These are phyloP conservation scores for Drosophila sturtevanti DNA, from an alignment of 1,140 invertebrate species.

Conservation along the genomic window DNA sequence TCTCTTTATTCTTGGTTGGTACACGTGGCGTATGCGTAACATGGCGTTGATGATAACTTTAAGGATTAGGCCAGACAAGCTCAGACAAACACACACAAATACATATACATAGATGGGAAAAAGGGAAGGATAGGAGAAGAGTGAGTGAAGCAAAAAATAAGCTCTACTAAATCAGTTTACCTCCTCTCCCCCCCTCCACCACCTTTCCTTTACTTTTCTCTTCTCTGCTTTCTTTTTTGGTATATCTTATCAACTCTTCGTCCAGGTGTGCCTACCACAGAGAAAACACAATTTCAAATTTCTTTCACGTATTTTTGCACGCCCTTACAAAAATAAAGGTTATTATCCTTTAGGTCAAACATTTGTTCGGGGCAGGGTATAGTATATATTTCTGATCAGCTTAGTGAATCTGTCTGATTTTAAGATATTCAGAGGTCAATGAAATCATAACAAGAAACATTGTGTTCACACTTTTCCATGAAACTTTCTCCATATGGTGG, in stretches of 20 bases:
- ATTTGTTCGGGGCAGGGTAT: neutral
- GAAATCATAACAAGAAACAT: too few relatives aligned
- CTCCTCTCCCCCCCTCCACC: neutral
- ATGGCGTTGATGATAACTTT: slow-evolving; percentile 49
- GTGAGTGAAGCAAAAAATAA: slow-evolving; percentile 31
- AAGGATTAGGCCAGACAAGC: slow-evolving; percentile 8
- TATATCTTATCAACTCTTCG: too few relatives aligned
- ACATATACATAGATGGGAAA: neutral
- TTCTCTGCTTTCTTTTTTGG: too few relatives aligned
- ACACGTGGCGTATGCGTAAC: slow-evolving; percentile 50
- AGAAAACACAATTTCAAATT: neutral
- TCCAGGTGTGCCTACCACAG: neutral
- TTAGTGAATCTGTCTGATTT: too few relatives aligned
- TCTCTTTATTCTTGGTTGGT: neutral
- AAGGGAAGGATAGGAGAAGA: neutral
- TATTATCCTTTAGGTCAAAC: neutral
- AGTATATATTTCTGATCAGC: too few relatives aligned
- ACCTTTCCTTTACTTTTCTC: neutral
- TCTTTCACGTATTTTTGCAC: neutral
- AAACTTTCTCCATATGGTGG: too few relatives aligned
- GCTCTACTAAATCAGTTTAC: slow-evolving; percentile 9
- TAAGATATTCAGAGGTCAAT: too few relatives aligned
- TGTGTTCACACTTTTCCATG: too few relatives aligned
- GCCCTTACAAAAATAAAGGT: neutral
- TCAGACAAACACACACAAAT: slow-evolving; percentile 10